phyloP scores from a whole-genome alignment of 1,140 invertebrate genomes.

The Scylla paramamosain region DNA sequence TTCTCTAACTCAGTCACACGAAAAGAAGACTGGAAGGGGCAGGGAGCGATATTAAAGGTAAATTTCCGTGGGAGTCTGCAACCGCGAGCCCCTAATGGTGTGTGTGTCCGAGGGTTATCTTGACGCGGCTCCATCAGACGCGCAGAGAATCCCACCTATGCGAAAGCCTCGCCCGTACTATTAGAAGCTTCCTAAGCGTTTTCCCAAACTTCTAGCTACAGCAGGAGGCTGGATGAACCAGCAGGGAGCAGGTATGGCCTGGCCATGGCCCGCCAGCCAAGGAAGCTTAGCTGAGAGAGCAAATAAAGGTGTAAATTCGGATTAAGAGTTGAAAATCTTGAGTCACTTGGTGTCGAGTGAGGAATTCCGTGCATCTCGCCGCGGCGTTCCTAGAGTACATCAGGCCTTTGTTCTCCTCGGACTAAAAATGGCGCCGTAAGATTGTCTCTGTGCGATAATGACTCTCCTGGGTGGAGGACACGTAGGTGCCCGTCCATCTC shows the following conservation, averaged over 20 bases:
- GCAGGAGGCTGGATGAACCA: neutral
- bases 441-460: slow-evolving; percentile 73
- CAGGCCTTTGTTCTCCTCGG: slow-evolving; percentile 68
- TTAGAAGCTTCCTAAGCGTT: slow-evolving; percentile 34
- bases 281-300: neutral
- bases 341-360: slow-evolving; percentile 64
- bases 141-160: slow-evolving; percentile 70
- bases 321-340: slow-evolving; percentile 69
- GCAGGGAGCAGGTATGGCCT: neutral
- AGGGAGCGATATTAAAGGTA: slow-evolving; percentile 34
- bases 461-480: slow-evolving; percentile 37
- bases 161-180: slow-evolving; percentile 44
- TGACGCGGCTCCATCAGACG: slow-evolving; percentile 65
- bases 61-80: slow-evolving; percentile 58
- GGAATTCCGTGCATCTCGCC: slow-evolving; percentile 71
- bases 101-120: slow-evolving; percentile 72
- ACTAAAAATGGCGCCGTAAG: slow-evolving; percentile 71
- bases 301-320: slow-evolving; percentile 31
- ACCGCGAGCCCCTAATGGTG: slow-evolving; percentile 67
- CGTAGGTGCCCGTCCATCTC: slow-evolving; percentile 8
- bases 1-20: neutral
- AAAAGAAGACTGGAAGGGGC: neutral
- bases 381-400: slow-evolving; percentile 72
- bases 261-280: neutral
- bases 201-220: neutral